Base-by-base conservation (phyloP, 2,888 invertebrate species). In the Callyntrura sp. region DNA sequence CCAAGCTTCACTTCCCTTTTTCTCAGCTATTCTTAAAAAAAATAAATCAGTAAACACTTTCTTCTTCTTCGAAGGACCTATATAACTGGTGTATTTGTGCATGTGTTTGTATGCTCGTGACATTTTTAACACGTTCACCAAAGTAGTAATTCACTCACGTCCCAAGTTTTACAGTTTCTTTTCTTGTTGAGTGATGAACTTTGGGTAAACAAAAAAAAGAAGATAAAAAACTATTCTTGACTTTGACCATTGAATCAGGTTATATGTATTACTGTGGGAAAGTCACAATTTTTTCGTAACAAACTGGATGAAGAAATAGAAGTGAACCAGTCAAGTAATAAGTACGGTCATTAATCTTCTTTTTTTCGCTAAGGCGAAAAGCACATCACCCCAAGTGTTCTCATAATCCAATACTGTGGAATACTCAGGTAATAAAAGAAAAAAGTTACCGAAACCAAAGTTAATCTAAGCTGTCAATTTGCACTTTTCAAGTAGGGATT, bases 401-500 rank as follows among this genome's bases (percentile, higher is more conserved):
- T 25, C 55, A 45, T 45, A 70, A 81, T 55, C 23, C 45, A 51
- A 48, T 88, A 84, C 88, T 88, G 88, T 88, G 88, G 88, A 88
- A 84, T 88, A 88, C 88, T 83, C 88, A 88, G 88, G 88, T 88
- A 88, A 82, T 76, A 51, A 79, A 65, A 17, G 43, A 60, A 23
- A n/a, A 76, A 85, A 17, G 68, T 70, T 45, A 83, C 82, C 88
- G 81, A 81, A 87, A 35, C 35, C 35, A 87, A 70, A 57, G 35
- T 55, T 51, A 14, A 81, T 81, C 12, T 70, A 81, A 45, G 45
- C 76, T 6, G 35, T 62, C 25, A 85, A 76, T 60, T 70, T 70
- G 35, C 23, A 70, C 43, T 17, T 35, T 70, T 70, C n/a, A 70
- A 70, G 17, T 35, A 70, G 68, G 43, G 12, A 70, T 43, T 70